Conservation (phyloP, 2,113 vertebrate species). For the Bubalus kerabau region DNA sequence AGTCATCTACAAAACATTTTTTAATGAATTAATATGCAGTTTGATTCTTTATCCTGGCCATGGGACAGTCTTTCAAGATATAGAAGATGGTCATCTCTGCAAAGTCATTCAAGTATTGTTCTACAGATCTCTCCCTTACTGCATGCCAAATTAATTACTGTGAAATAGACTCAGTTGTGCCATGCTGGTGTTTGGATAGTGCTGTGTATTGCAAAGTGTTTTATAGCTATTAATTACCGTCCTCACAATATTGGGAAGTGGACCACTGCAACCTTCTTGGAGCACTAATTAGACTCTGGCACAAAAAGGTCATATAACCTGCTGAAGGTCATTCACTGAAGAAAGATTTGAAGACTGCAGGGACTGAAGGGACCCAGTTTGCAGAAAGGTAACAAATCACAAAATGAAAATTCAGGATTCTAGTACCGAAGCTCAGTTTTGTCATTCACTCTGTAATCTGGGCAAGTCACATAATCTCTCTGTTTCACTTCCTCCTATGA, state of each 20-base stretch:
- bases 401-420: neutral
- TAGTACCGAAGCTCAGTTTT: neutral
- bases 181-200: neutral
- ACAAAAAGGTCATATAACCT: neutral
- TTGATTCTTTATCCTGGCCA: neutral
- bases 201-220: neutral
- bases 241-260: neutral
- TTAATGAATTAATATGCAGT: neutral
- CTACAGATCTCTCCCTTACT: neutral
- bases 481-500: neutral
- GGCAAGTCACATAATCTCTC: neutral
- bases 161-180: constrained; percentile 14
- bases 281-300: constrained; percentile 25
- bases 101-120: neutral
- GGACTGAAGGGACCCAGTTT: neutral
- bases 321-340: neutral
- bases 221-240: constrained; percentile 38
- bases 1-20: neutral
- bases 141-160: constrained; percentile 39
- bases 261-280: neutral
- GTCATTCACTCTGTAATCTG: neutral
- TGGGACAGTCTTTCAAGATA: neutral
- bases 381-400: neutral
- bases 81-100: neutral
- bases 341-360: neutral